Evolutionary conservation across 1,140 invertebrate genomes (phyloP), one percentile per base, ranked within the genome.

Genomic region (Neuroterus valhalla): DNA sequence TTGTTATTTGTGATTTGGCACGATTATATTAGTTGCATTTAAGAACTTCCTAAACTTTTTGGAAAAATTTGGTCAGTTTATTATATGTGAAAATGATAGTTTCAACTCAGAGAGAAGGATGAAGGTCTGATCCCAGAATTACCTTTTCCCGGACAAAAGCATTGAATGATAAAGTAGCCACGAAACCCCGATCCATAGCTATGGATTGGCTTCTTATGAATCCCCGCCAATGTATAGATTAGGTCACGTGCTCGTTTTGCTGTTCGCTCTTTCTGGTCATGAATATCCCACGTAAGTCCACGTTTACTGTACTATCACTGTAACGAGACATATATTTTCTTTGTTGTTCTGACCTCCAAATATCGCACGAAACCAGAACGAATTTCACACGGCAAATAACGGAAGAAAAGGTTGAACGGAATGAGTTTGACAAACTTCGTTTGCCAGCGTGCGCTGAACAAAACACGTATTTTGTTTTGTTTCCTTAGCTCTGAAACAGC

Each of bases 301-400:
- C 55, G 31, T 62, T 62, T 62, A 62, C 26, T 62, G 26, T 23
- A 62, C 55, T 31, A 38, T 26, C 55, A 23, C 11, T 62, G 23
- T 62, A 31, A 15, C 26, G 26, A 62, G 26, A 23, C 55, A 62
- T 62, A 62, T 2, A 62, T 62, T 62, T 62, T 62, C 52, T 62
- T 62, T 62, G 55, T 62, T 50, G 26, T 15, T 62, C 31, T 62
- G 55, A 62, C 55, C 55, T 62, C 55, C 55, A 23, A 62, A 62
- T 62, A 23, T 23, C 23, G 23, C 55, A 62, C 55, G 26, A 62
- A 62, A 38, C 31, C 17, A 48, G 46, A 17, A 19, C 17, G 15
- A 48, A 48, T 31, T 62, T 62, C 52, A 62, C 23, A 62, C 21
- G 55, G 12, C 31, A 14, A 38, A 38, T 8, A 38, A 38, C 31